phyloP scores from a whole-genome alignment of 2,113 vertebrate species.

The Ammodramus savannarum region DNA sequence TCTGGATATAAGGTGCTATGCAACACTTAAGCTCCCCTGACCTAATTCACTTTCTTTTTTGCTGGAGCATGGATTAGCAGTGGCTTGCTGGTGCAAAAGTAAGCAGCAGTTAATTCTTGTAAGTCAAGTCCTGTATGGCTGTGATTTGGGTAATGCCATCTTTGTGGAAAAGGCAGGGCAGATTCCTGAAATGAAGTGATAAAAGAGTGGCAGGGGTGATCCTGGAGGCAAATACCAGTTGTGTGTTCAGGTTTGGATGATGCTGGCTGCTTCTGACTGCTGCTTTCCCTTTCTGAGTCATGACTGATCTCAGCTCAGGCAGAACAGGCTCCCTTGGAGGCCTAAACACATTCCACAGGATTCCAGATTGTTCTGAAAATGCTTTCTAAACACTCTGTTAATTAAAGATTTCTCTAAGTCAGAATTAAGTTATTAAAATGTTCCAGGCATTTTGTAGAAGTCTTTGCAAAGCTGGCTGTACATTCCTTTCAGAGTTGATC shows the following conservation, averaged over 20 bases:
- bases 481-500: conserved; percentile 52
- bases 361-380: conserved; percentile 56
- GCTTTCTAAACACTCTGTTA: conserved; percentile 59
- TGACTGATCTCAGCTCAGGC: background rate
- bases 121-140: conserved; percentile 22
- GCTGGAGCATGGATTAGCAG: background rate
- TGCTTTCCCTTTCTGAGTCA: background rate
- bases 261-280: background rate
- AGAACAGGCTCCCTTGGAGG: background rate
- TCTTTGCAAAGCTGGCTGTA: conserved; percentile 47
- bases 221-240: background rate
- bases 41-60: conserved; percentile 32
- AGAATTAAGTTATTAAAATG: conserved; percentile 61
- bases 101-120: conserved; percentile 45
- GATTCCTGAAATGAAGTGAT: background rate
- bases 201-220: background rate
- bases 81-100: conserved; percentile 4
- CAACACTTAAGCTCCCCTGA: conserved; percentile 24
- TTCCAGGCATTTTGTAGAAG: conserved; percentile 46
- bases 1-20: background rate
- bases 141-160: background rate
- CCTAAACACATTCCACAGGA: conserved; percentile 41
- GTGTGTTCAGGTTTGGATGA: background rate
- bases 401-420: conserved; percentile 64
- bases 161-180: background rate